Conservation (phyloP, 2,888 invertebrate genomes). For the Gymnoscelis rufifasciata region DNA sequence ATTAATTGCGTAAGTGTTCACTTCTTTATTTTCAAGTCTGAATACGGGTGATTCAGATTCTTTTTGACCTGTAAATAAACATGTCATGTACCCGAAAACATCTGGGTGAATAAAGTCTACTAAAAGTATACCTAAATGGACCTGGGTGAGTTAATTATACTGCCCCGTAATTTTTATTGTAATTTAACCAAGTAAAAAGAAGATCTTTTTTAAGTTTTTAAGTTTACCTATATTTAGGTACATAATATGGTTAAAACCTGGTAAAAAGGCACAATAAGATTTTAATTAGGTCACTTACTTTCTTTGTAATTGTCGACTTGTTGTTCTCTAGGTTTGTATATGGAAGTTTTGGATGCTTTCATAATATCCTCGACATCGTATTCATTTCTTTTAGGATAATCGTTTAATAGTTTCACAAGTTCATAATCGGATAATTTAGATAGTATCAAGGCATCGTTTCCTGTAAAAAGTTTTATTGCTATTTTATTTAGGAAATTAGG, state of each 20-base stretch:
- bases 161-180: too few relatives aligned
- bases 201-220: too few relatives aligned
- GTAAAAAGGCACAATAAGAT: too few relatives aligned
- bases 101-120: too few relatives aligned
- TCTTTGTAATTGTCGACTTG: conserved; percentile 6
- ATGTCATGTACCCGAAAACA: too few relatives aligned
- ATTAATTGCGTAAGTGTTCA: conserved; percentile 42
- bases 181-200: too few relatives aligned
- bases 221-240: too few relatives aligned
- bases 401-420: conserved; percentile 52
- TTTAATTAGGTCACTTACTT: conserved; percentile 2
- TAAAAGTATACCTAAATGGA: too few relatives aligned
- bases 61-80: conserved; percentile 25
- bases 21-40: conserved; percentile 53
- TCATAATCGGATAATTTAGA: conserved; percentile 64
- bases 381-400: conserved; percentile 51
- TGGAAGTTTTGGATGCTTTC: conserved; percentile 37
- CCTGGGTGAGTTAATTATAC: too few relatives aligned
- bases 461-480: too few relatives aligned
- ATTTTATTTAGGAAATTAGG: too few relatives aligned
- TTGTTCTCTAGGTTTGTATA: conserved; percentile 26
- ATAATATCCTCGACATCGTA: conserved; percentile 55
- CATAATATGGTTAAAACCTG: too few relatives aligned
- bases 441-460: conserved; percentile 54
- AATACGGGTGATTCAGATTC: conserved; percentile 42